Conservation (phyloP, 2,888 invertebrate species). For the Pammene aurita region DNA sequence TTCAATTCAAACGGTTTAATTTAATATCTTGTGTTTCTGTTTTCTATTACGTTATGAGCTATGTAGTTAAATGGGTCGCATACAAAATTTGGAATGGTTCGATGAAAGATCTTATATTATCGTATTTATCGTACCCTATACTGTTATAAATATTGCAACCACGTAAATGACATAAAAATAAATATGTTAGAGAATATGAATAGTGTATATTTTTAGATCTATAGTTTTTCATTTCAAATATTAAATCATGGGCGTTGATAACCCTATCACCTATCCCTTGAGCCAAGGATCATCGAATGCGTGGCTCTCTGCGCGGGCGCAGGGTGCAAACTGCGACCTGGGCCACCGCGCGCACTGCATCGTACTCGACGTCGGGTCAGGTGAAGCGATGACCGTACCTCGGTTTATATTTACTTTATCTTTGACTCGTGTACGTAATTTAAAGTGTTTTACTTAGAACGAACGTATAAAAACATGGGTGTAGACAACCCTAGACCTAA, state of each 20-base stretch:
- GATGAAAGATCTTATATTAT: conserved; percentile 10
- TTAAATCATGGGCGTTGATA: conserved; percentile 19
- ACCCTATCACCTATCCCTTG: conserved; percentile 44
- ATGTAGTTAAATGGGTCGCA: conserved; percentile 25
- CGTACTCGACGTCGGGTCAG: conserved; percentile 16
- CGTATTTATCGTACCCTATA: background rate
- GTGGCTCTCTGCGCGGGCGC: conserved; percentile 32
- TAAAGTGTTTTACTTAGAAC: too few relatives aligned
- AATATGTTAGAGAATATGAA: too few relatives aligned
- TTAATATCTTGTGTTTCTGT: background rate
- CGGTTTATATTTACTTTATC: too few relatives aligned
- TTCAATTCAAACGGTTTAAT: background rate
- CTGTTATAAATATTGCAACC: background rate
- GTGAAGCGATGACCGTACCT: background rate
- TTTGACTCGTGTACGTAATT: too few relatives aligned
- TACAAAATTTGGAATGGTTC: conserved; percentile 1
- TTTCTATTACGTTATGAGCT: conserved; percentile 5
- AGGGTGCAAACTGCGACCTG: conserved; percentile 20
- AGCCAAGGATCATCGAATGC: conserved; percentile 54
- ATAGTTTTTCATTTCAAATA: too few relatives aligned
- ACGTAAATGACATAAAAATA: too few relatives aligned
- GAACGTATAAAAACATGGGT: background rate
- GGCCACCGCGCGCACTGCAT: conserved; percentile 25
- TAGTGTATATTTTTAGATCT: too few relatives aligned
- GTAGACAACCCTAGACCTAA: conserved; percentile 43